Conservation (phyloP, 2,113 vertebrate genomes). For the Daubentonia madagascariensis region DNA sequence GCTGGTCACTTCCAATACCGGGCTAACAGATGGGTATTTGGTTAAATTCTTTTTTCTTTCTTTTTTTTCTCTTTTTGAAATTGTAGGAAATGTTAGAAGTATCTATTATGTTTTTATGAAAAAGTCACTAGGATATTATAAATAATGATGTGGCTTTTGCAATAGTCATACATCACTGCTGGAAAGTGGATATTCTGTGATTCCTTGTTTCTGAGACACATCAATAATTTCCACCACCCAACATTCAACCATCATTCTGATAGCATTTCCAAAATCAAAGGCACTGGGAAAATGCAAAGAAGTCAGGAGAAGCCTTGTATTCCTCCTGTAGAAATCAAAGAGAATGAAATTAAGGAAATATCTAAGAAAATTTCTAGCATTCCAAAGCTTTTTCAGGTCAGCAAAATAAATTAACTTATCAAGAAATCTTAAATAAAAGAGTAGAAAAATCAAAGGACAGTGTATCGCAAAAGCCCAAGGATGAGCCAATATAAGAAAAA, state of each 20-base stretch:
- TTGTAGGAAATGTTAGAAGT: slow-evolving; percentile 2
- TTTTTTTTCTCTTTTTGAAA: neutral
- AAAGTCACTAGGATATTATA: neutral
- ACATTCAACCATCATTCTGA: neutral
- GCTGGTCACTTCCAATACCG: neutral
- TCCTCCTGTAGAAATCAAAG: neutral
- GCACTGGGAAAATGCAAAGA: neutral
- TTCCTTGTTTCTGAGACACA: neutral
- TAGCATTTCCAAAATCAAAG: neutral
- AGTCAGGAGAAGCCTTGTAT: neutral
- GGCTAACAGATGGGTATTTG: neutral
- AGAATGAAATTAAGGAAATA: slow-evolving; percentile 19
- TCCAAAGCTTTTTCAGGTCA: neutral
- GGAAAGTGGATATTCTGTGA: neutral
- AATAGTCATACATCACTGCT: neutral
- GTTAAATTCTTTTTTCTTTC: neutral
- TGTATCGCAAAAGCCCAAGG: neutral
- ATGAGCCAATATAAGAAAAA: slow-evolving; percentile 1
- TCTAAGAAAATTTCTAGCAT: slow-evolving; percentile 21
- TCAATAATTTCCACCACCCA: neutral
- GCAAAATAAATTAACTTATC: slow-evolving; percentile 37
- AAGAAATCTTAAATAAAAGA: slow-evolving; percentile 36
- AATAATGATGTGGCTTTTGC: neutral
- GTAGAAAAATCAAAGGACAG: neutral
- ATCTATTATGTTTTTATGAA: neutral